These are phyloP conservation scores for Rhinichthys osculus DNA, from an alignment of 2,797 vertebrate genomes.

Conservation along the genomic window DNA sequence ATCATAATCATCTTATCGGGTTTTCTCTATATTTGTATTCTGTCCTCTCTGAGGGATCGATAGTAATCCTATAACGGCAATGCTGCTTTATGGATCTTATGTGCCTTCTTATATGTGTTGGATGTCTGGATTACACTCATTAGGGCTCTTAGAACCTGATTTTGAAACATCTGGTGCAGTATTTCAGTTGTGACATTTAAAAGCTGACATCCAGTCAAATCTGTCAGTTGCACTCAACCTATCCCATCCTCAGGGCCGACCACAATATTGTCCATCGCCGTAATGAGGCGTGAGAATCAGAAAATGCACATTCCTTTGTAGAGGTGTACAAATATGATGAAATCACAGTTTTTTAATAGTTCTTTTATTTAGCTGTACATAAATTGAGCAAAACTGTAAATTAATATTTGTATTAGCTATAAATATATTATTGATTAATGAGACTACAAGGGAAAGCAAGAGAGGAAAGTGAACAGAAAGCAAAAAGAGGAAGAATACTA, in stretches of 20 bases:
- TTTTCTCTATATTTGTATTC: conserved; percentile 31
- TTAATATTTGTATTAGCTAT: background rate
- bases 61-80: conserved; percentile 52
- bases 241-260: background rate
- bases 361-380: background rate
- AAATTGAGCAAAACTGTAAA: background rate
- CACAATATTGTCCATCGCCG: background rate
- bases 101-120: conserved; percentile 33
- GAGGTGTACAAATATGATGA: background rate
- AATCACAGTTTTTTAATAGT: background rate
- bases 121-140: conserved; percentile 33
- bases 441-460: background rate
- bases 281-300: background rate
- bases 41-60: conserved; percentile 40
- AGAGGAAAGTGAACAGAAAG: background rate
- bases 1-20: conserved; percentile 26
- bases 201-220: conserved; percentile 12
- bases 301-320: conserved; percentile 3
- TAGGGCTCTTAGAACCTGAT: conserved; percentile 19
- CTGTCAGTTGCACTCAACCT: conserved; percentile 21
- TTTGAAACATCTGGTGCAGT: conserved; percentile 12
- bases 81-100: conserved; percentile 45
- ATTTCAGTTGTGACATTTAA: conserved; percentile 31
- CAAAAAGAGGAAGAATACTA: conserved; percentile 14
- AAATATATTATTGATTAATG: background rate